Evolutionary conservation across 2,888 invertebrate genomes (phyloP).

Genomic region (Norana najaformis): DNA sequence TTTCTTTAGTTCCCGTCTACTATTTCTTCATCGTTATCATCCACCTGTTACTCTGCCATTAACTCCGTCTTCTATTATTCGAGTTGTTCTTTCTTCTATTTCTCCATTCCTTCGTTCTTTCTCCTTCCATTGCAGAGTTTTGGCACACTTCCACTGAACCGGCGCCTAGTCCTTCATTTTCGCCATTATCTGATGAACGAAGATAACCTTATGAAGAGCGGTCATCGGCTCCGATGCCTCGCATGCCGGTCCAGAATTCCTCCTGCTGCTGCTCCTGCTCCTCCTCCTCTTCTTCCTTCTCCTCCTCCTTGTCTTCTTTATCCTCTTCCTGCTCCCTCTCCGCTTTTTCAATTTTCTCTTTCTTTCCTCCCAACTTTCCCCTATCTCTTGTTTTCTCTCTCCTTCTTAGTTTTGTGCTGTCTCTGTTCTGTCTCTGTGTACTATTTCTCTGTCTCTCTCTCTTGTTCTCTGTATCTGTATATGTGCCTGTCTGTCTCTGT

Average conservation of each 20-base stretch:
- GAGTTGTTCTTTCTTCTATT: too few relatives aligned
- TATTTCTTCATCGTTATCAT: background rate
- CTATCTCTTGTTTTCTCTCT: background rate
- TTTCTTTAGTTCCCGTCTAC: too few relatives aligned
- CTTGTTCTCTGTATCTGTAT: background rate
- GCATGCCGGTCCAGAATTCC: background rate
- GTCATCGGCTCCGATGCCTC: background rate
- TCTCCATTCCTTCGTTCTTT: background rate
- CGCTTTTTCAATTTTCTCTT: background rate
- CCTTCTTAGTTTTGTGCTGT: background rate
- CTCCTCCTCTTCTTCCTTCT: too few relatives aligned
- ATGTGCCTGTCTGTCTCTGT: background rate
- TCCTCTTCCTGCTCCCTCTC: too few relatives aligned
- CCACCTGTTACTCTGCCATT: background rate
- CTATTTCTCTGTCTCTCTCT: background rate
- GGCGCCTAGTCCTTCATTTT: background rate
- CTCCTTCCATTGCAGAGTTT: background rate
- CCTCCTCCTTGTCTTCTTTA: too few relatives aligned
- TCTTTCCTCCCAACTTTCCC: background rate
- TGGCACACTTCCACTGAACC: too few relatives aligned
- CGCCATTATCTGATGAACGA: background rate
- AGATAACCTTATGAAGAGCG: conserved; percentile 6
- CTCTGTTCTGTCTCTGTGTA: background rate
- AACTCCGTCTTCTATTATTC: too few relatives aligned
- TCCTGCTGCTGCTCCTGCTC: background rate